These are phyloP conservation scores for Oscheius sp. DNA, from an alignment of 2,888 invertebrate genomes.

Conservation along the genomic window DNA sequence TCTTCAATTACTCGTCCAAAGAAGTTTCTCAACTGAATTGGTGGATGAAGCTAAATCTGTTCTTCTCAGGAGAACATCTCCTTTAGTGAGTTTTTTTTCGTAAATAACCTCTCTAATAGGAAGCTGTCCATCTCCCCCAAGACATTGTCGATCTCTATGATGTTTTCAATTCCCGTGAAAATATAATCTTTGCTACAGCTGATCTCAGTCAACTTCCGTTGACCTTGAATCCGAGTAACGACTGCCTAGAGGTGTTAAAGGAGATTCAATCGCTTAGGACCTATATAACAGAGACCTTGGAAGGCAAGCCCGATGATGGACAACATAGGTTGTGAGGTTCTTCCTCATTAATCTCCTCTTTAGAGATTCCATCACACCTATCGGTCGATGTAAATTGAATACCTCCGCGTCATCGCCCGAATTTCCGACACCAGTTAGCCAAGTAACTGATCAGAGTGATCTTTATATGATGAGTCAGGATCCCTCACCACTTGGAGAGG, in stretches of 20 bases:
- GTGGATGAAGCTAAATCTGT: not conserved
- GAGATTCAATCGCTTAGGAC: conserved; percentile 15
- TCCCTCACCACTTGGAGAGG: conserved; percentile 3
- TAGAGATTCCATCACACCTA: conserved; percentile 21
- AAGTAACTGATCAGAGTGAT: not conserved
- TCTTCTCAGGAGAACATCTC: conserved; percentile 14
- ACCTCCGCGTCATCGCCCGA: conserved; percentile 27
- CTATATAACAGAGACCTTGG: conserved; percentile 19
- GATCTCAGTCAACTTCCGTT: conserved; percentile 53
- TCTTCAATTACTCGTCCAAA: conserved; percentile 1
- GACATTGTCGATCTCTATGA: conserved; percentile 29
- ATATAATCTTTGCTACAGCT: conserved; percentile 56
- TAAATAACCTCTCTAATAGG: not conserved
- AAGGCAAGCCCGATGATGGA: conserved; percentile 28
- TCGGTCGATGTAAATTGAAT: conserved; percentile 21
- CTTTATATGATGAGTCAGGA: not conserved
- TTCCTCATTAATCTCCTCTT: not conserved
- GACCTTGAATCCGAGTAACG: conserved; percentile 5
- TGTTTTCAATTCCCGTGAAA: conserved; percentile 12
- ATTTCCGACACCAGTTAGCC: conserved; percentile 20
- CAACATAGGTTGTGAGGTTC: not conserved
- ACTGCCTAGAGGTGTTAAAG: conserved; percentile 14
- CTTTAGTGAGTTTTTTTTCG: not conserved
- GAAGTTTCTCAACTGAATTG: not conserved
- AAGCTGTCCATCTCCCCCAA: conserved; percentile 22